Evolutionary conservation across 2,797 vertebrate species (phyloP).

Genomic region (Dendrocincla tyrannina): DNA sequence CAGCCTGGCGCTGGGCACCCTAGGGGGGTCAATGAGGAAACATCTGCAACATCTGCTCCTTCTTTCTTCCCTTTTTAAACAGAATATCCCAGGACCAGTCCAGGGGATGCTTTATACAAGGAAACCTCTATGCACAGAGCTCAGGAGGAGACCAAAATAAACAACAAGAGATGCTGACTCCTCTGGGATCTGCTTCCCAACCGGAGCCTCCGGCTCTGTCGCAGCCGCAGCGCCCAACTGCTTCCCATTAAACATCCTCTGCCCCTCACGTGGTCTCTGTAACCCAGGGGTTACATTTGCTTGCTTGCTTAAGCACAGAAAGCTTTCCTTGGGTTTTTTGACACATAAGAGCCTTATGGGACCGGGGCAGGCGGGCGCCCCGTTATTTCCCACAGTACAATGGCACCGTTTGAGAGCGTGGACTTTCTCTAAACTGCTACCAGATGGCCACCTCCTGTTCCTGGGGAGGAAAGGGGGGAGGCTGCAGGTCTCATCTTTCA

Average conservation of each 20-base stretch:
- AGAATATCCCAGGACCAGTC: not conserved
- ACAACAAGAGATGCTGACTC: not conserved
- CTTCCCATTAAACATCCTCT: constrained; percentile 50
- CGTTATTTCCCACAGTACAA: constrained; percentile 35
- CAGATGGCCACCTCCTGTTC: constrained; percentile 67
- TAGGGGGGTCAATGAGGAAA: not conserved
- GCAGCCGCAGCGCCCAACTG: not conserved
- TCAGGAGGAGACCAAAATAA: constrained; percentile 40
- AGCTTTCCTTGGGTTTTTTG: constrained; percentile 6
- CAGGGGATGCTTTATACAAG: not conserved
- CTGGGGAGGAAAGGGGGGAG: constrained; percentile 42
- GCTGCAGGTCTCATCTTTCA: constrained; percentile 59
- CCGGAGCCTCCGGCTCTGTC: not conserved
- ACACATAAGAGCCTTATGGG: constrained; percentile 9
- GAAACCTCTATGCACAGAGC: constrained; percentile 1
- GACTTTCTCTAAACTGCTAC: constrained; percentile 62
- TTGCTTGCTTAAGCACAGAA: constrained; percentile 56
- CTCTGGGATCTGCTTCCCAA: not conserved
- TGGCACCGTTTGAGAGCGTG: constrained; percentile 13
- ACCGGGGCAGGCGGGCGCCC: constrained; percentile 17
- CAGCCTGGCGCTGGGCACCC: not conserved
- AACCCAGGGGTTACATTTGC: constrained; percentile 53
- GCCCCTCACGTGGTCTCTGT: not conserved
- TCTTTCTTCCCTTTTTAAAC: not conserved
- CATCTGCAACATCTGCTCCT: constrained; percentile 23